Conservation (phyloP, 2,888 invertebrate species). For the Drosophila atripex region DNA sequence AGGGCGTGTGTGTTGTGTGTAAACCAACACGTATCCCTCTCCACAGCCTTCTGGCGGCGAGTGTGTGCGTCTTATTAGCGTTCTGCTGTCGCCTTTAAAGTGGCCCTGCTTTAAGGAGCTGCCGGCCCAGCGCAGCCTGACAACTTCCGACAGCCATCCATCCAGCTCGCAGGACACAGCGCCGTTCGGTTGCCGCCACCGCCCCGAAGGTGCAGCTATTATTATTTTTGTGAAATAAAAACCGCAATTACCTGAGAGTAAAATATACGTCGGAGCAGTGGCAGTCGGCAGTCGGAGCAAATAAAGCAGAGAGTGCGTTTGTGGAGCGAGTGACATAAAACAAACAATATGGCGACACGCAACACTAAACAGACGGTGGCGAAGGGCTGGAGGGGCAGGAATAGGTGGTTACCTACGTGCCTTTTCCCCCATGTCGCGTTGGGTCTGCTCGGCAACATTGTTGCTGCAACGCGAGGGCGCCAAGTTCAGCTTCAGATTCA, state of each 20-base stretch:
- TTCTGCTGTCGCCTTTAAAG: constrained; percentile 67
- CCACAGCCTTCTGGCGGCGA: neutral
- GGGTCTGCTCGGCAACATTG: constrained; percentile 60
- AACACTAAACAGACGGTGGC: constrained; percentile 62
- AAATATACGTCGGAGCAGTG: constrained; percentile 40
- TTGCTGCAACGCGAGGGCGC: constrained; percentile 59
- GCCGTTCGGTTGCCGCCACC: constrained; percentile 7
- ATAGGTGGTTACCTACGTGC: constrained; percentile 3
- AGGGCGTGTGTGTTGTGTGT: constrained; percentile 22
- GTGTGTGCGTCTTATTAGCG: constrained; percentile 66
- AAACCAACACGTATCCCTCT: constrained; percentile 18
- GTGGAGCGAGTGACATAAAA: constrained; percentile 63
- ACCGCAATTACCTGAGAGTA: constrained; percentile 77
- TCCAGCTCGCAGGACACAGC: constrained; percentile 15
- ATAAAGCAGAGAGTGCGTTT: constrained; percentile 52
- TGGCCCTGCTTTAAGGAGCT: constrained; percentile 58
- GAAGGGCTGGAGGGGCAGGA: neutral
- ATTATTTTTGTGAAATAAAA: constrained; percentile 77
- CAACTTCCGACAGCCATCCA: constrained; percentile 72
- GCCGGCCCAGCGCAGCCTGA: constrained; percentile 54
- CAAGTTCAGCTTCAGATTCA: constrained; percentile 62
- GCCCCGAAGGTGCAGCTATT: constrained; percentile 49
- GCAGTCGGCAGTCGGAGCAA: constrained; percentile 36
- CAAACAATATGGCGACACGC: constrained; percentile 79
- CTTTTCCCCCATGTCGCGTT: constrained; percentile 15